phyloP scores from a whole-genome alignment of 35 echinoderm and acorn worm species.

The Anneissia japonica region DNA sequence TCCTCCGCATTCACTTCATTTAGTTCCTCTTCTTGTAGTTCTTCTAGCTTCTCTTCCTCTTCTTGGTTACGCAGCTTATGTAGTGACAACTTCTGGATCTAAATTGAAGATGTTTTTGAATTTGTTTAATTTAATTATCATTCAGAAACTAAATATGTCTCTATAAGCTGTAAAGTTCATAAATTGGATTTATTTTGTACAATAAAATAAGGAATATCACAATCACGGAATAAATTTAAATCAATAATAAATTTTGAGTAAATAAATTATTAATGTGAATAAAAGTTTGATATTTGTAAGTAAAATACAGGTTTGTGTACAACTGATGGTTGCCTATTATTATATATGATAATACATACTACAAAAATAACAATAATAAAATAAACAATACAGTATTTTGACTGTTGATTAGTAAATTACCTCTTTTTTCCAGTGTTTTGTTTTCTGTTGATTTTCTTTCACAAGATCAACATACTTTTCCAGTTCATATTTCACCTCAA shows the following conservation, averaged over 20 bases:
- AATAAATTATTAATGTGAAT: too few species aligned
- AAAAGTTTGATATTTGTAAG: too few species aligned
- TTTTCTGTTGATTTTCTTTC: constrained; percentile 90
- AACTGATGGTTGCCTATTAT: neutral
- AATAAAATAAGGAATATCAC: too few species aligned
- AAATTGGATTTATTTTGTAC: too few species aligned
- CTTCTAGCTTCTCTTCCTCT: constrained; percentile 58
- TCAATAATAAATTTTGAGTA: too few species aligned
- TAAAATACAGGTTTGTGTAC: too few species aligned
- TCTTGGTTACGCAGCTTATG: constrained; percentile 54
- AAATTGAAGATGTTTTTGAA: too few species aligned
- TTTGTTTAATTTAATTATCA: too few species aligned
- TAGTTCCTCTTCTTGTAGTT: constrained; percentile 53
- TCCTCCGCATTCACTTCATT: constrained; percentile 38
- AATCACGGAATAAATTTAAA: too few species aligned
- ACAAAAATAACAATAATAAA: neutral
- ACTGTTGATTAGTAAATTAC: constrained; percentile 2
- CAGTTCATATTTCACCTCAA: constrained; percentile 86
- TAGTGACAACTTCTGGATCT: constrained; percentile 76
- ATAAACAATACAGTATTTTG: too few species aligned
- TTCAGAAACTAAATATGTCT: too few species aligned
- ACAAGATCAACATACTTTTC: constrained; percentile 64
- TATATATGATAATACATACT: neutral
- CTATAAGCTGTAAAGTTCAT: too few species aligned
- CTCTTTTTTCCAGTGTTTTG: constrained; percentile 98